phyloP scores from a whole-genome alignment of 2,888 invertebrate species.

The Drosophila paracracens region DNA sequence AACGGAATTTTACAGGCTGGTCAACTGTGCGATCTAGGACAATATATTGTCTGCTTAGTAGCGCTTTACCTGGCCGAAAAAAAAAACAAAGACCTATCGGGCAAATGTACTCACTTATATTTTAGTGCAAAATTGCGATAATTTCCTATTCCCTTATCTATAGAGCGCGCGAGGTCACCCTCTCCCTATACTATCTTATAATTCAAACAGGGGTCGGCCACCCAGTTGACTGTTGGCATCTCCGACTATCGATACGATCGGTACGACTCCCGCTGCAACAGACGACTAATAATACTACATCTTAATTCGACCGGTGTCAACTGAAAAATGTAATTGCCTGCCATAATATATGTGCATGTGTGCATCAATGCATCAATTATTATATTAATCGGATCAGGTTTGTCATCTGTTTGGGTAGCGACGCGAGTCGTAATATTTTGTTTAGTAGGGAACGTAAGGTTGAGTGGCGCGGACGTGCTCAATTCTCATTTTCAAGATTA shows the following conservation, averaged over 20 bases:
- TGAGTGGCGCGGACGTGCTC: conserved; percentile 9
- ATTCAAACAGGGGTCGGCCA: background rate
- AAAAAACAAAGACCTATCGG: too few species aligned
- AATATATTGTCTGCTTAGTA: too few species aligned
- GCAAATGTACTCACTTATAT: too few species aligned
- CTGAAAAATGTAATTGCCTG: too few species aligned
- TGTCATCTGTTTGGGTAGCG: background rate
- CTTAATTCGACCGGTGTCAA: too few species aligned
- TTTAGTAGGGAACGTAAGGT: conserved; percentile 15
- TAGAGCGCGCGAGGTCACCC: background rate
- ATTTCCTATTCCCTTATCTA: background rate
- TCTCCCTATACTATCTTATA: background rate
- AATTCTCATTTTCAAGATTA: background rate
- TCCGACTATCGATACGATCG: background rate
- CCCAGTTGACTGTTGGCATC: background rate
- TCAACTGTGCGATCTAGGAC: too few species aligned
- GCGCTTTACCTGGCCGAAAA: too few species aligned
- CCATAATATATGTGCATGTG: background rate
- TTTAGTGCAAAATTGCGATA: too few species aligned
- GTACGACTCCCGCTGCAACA: background rate
- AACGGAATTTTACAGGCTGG: too few species aligned
- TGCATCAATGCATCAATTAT: background rate
- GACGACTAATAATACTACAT: too few species aligned
- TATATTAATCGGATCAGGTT: background rate
- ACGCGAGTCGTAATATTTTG: conserved; percentile 14